Evolutionary conservation across 2,113 vertebrate genomes (phyloP), one percentile per base, ranked within the genome.

Genomic region (Todiramphus saurophagus): DNA sequence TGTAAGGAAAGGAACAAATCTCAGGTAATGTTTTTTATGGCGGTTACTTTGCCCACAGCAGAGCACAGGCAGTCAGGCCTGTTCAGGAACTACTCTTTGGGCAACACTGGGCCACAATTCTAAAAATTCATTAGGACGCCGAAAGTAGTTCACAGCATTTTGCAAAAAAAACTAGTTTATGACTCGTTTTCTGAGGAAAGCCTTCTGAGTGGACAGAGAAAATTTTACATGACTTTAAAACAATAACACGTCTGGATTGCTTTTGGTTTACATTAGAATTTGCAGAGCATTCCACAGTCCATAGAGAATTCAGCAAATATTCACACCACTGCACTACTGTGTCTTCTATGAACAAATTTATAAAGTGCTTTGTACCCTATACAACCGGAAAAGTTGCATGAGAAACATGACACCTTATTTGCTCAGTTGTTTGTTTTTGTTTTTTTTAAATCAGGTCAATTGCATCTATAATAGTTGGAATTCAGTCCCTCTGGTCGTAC

Each of bases 301-400:
- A 44, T 1, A 33, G 12, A 10, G 10, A 78, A 67, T 58, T 30
- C 20, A 17, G 11, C 35, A 60, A 25, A 11, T 15, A 7, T 43
- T 92, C 18, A 44, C 2, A 9, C 8, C 8, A 5, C 68, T 2
- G 0, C 6, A 1, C 10, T 63, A 9, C 11, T 41, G 12, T 18
- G 30, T 37, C 35, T 75, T 69, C 50, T 56, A 30, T 11, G 18
- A 72, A 55, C 14, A 63, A 6, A 31, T 63, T 63, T 68, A 21
- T 50, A 50, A 72, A 48, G 13, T 46, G 10, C 16, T 92, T 56
- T 48, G 10, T 11, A 60, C 3, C 1, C 9, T 43, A 16, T 10
- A 5, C 41, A 74, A 43, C 35, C 66, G 33, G 56, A 83, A 46
- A n/a, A 79, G 31, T 5, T 35, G 4, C 13, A 56, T 10, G 13